Evolutionary conservation across 2,888 invertebrate genomes (phyloP), one percentile per base, ranked within the genome.

Genomic region (Myopa tessellatipennis): DNA sequence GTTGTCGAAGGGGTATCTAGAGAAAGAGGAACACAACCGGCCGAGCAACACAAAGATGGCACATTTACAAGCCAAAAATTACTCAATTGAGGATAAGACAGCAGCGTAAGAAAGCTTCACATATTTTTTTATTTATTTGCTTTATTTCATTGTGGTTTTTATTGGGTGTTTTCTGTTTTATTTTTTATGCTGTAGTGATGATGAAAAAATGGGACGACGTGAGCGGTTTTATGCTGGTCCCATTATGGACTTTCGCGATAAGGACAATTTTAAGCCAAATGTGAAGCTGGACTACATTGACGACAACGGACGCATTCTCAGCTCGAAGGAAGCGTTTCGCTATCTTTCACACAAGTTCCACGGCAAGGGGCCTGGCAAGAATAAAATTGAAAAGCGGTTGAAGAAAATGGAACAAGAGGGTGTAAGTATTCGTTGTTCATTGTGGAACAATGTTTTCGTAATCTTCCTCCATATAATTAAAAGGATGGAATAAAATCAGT

Each of bases 321-420:
- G 95, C 85, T 94, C 95, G 77, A 99, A 99, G 90, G 99, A 99
- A 91, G 99, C 99, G 70, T 99, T 98, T 90, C 92, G 96, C 82
- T 96, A 97, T 91, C 91, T 99, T 76, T 98, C 97, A 38, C 99
- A 98, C 90, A 98, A 98, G 90, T 99, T 99, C 91, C 99, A 99
- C 90, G 99, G 99, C 74, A 99, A 99, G 91, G 98, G 98, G 3
- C 98, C 99, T 34, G 99, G 99, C 76, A 99, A 99, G 90, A 98
- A 98, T 91, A 99, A 99, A 90, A 93, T 94, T 84, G 99, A 99
- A 90, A 99, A 99, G 88, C 92, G 98, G 82, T 93, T 96, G 90
- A 97, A 98, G 90, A 98, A 99, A 90, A 92, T 93, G 81, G 95
- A 97, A 85, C 98, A 98, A 88, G 97, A 98, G 89, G 95, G 95